Conservation (phyloP, 2,888 invertebrate genomes). For the Drosophila pseudotalamancana region DNA sequence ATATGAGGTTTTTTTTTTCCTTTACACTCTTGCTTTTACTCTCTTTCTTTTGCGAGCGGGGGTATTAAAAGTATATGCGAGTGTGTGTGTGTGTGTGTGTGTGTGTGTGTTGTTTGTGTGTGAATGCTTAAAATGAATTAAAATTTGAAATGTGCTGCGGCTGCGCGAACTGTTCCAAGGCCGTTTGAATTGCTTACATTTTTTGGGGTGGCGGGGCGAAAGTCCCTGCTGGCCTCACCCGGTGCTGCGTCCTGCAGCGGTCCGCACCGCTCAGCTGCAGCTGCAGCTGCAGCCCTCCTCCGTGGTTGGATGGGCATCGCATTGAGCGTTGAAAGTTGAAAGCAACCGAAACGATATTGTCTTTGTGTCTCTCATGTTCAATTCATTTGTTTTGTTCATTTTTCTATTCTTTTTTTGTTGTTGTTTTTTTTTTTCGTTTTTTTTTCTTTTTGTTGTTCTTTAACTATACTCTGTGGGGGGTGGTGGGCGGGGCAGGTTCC, state of each 20-base stretch:
- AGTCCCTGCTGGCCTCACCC: neutral
- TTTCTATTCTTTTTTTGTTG: neutral
- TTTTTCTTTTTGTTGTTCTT: constrained; percentile 8
- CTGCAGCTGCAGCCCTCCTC: no score
- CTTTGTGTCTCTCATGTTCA: constrained; percentile 28
- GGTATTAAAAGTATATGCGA: neutral
- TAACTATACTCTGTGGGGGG: constrained; percentile 14
- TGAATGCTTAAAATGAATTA: constrained; percentile 14
- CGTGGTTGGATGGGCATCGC: neutral
- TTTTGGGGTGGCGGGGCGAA: neutral
- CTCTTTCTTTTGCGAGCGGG: neutral
- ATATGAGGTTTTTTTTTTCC: neutral
- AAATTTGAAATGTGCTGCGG: constrained; percentile 14
- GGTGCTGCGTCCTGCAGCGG: neutral
- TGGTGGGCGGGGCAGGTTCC: neutral
- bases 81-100: neutral
- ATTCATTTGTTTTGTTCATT: constrained; percentile 7
- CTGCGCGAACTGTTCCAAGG: constrained; percentile 4
- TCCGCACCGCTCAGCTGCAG: neutral
- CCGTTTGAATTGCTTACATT: neutral
- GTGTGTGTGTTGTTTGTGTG: neutral
- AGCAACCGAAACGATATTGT: constrained; percentile 40
- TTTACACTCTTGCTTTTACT: neutral
- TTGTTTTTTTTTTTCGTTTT: constrained; percentile 2
- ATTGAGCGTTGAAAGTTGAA: constrained; percentile 16